Evolutionary conservation across 2,113 vertebrate species (phyloP).

Genomic region (Jaculus jaculus): DNA sequence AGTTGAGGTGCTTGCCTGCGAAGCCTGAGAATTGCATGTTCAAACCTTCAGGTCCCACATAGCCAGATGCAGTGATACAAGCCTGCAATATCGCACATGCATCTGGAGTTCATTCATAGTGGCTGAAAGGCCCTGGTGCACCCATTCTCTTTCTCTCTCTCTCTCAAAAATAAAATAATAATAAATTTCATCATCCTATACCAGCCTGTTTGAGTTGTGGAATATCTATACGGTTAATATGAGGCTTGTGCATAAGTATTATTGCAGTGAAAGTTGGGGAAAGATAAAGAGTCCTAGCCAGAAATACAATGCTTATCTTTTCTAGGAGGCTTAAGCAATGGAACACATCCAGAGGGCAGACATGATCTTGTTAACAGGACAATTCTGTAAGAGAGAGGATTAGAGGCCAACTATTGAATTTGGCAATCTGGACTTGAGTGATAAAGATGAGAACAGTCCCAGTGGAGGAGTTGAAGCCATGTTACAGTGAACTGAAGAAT

Average conservation of each 20-base stretch:
- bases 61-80: too few species aligned
- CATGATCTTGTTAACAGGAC: neutral
- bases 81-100: too few species aligned
- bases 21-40: too few species aligned
- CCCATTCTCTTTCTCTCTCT: too few species aligned
- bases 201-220: neutral
- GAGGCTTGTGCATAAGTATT: neutral
- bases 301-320: neutral
- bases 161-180: too few species aligned
- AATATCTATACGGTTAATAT: neutral
- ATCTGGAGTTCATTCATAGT: too few species aligned
- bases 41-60: too few species aligned
- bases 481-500: neutral
- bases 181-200: too few species aligned
- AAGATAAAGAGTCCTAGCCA: neutral
- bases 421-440: neutral
- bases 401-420: neutral
- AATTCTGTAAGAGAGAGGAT: neutral
- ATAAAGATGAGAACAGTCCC: neutral
- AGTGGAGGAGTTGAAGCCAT: too few species aligned
- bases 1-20: too few species aligned
- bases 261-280: neutral
- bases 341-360: neutral
- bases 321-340: neutral
- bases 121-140: too few species aligned